phyloP scores from a whole-genome alignment of 1,140 invertebrate species.

The Vollenhovia emeryi region DNA sequence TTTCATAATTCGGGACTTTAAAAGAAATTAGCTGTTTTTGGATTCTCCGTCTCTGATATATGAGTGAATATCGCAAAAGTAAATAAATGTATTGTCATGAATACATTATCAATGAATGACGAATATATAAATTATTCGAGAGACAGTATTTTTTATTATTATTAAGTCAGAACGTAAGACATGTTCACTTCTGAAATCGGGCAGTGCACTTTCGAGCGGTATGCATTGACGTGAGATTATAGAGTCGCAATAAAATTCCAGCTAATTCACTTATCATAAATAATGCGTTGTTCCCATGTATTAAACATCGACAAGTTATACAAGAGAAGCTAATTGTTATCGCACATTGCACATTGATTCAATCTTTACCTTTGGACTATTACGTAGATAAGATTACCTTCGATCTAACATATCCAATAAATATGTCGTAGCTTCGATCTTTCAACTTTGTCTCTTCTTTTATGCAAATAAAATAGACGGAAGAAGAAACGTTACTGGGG shows the following conservation, averaged over 20 bases:
- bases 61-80: too few relatives aligned
- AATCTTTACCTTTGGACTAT: slow-evolving; percentile 24
- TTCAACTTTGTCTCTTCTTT: not conserved
- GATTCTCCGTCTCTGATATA: too few relatives aligned
- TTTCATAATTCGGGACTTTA: too few relatives aligned
- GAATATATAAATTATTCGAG: not conserved
- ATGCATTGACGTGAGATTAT: not conserved
- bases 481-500: not conserved
- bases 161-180: not conserved
- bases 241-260: not conserved
- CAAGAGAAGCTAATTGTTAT: not conserved
- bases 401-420: not conserved
- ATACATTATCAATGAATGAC: not conserved
- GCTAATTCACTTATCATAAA: not conserved
- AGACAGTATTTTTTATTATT: not conserved
- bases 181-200: not conserved
- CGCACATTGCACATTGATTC: slow-evolving; percentile 1
- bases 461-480: not conserved
- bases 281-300: not conserved
- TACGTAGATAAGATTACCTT: slow-evolving; percentile 24
- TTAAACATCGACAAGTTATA: not conserved
- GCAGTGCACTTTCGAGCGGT: not conserved
- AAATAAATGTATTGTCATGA: not conserved
- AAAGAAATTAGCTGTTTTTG: too few relatives aligned
- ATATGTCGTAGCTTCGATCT: not conserved